phyloP scores from a whole-genome alignment of 1,140 invertebrate genomes.

The Epicauta chinensis region DNA sequence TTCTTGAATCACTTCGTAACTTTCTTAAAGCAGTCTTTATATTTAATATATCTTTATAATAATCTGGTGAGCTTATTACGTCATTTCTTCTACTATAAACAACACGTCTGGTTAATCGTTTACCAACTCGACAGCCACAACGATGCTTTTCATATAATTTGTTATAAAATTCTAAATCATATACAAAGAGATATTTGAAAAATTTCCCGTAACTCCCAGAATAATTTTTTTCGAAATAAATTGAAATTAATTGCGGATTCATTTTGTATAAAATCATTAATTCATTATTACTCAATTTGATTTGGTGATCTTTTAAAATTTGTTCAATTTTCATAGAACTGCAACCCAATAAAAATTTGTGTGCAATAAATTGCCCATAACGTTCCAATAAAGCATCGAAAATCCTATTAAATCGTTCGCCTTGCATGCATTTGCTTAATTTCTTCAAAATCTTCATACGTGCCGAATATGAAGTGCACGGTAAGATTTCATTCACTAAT shows the following conservation, averaged over 20 bases:
- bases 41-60: too few species aligned
- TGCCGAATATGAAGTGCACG: conserved; percentile 11
- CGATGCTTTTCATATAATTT: conserved; percentile 1
- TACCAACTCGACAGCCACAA: not conserved
- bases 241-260: conserved; percentile 5
- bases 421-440: not conserved
- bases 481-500: conserved; percentile 15
- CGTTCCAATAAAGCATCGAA: conserved; percentile 13
- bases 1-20: too few species aligned
- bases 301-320: not conserved
- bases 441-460: conserved; percentile 17
- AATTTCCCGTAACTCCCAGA: conserved; percentile 2
- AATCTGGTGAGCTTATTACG: too few species aligned
- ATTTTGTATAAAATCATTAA: conserved; percentile 17
- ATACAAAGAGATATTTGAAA: conserved; percentile 5
- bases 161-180: conserved; percentile 5
- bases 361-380: conserved; percentile 13
- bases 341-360: conserved; percentile 9
- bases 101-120: conserved; percentile 10
- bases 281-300: conserved; percentile 1
- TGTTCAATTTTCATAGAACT: conserved; percentile 9
- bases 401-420: conserved; percentile 7
- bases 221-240: conserved; percentile 6
- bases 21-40: too few species aligned
- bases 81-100: not conserved